Evolutionary conservation across 2,113 vertebrate species (phyloP), one percentile per base, ranked within the genome.

Genomic region (Tapirus terrestris): DNA sequence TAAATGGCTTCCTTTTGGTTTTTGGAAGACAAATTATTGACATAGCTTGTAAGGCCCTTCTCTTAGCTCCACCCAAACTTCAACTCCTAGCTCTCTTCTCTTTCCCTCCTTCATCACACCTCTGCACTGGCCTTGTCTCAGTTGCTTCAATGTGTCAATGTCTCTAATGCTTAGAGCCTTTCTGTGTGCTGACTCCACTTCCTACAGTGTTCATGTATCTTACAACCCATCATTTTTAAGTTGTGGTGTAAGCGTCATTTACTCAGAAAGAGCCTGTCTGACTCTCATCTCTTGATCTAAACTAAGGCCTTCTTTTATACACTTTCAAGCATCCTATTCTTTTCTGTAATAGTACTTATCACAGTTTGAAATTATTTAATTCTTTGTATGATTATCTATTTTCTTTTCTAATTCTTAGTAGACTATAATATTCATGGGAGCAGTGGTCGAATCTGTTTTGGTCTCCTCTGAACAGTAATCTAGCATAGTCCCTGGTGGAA

Each of bases 161-260:
- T 56, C n/a, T 80, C 39, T 43, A 72, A 91, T 29, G 6, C 48
- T 75, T 77, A 67, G 45, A 60, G 16, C 9, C 29, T 60, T 67
- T 88, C 33, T 89, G 65, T 36, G 13, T 13, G 3, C 8, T 60
- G 13, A 5, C 3, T 67, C 6, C 13, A 36, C 58, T 36, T 70
- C 4, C 13, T 53, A 2, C 9, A 17, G 0, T 39, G 23, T 12
- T 56, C 31, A 3, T 17, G 0, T 21, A 18, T 53, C 13, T 67
- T n/a, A 45, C 1, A 76, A 45, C 17, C 85, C 6, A 1, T 29
- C 2, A 43, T 73, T 88, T 73, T 31, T 63, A 53, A 58, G 3
- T 39, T 68, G 51, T 5, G 53, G n/a, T 14, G 27, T 31, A 36
- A 27, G 51, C 43, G 23, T 68, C 25, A n/a, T 80, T 94, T 65